Base-by-base conservation (phyloP, 23 tunicate genomes). In the Trididemnum miniatum region DNA sequence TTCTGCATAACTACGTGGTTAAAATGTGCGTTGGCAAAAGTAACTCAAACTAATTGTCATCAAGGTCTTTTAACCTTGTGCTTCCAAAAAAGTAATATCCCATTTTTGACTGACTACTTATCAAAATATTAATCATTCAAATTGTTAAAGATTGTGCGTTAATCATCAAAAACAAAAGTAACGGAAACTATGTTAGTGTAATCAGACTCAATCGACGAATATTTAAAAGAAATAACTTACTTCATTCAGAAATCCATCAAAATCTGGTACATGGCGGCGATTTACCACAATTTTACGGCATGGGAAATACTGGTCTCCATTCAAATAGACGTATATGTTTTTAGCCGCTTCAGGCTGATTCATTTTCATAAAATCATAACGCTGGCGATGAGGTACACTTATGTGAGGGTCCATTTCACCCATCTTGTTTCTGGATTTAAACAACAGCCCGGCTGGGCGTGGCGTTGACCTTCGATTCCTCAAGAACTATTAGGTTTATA, bases 331-430 rank as follows among this genome's bases (percentile, higher is more conserved):
- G 39, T 49, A 59, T 26, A 96, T 78, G 57, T 85, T 84, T 71
- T 96, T 96, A 34, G 99, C 97, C 34, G 91, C 62, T 60, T 91
- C 97, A 5, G 96, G 96, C 59, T 91, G 86, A 31, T 95, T 91
- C 96, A 95, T 86, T 59, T 73, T 79, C 31, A 82, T 50, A 24
- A 84, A 72, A 31, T 79, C 59, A 35, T 86, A 32, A 5, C 9
- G 25, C 29, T 62, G 67, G 18, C 15, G 25, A 12, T 69, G 75
- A 7, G 9, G 15, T 62, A n/a, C 69, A 22, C 22, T 5, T 20
- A 4, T 5, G 12, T 35, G 38, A 5, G 7, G 37, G 2, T 69
- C 75, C 20, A 69, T 12, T 5, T 35, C 31, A 12, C 37, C 31
- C 75, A 69, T 69, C 75, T 69, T 24, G 37, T 28, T 3, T 69